Base-by-base conservation (phyloP, 2,888 invertebrate species). In the Hemithea aestivaria region DNA sequence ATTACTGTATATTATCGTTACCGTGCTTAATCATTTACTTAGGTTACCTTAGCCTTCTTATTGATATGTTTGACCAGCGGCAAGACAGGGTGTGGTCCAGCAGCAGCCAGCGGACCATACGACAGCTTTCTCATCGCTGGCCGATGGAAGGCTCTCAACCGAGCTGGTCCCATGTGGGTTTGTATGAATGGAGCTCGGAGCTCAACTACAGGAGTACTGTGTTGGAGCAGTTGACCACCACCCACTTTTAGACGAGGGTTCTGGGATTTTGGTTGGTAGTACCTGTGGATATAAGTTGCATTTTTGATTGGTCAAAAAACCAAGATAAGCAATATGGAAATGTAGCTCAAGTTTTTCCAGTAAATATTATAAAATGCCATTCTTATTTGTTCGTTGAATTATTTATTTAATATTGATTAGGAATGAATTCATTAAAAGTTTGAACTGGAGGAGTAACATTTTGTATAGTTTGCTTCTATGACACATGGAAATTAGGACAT, bases 201-300 rank as follows among this genome's bases (percentile, higher is more conserved):
- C 72, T 99, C 99, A 6, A 98, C 96, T 0, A 98, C 97, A 0
- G 99, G 99, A 0, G 97, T 99, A 22, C 99, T 98, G 82, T 99
- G 99, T 73, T 99, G 97, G 41, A 97, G 96, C 2, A 97, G 88
- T 74, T 95, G 96, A 0, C 95, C 96, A 1, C 96, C 96, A 6
- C 96, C 96, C 2, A 96, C 94, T 78, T 95, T 95, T 0, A 96
- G 88, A 12, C 95, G 90, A 8, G 94, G 84, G 6, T 94, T 92
- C 6, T 95, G 94, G 0, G 96, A 94, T 61, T 96, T 94, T 0
- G 98, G 94, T 83, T 94, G 93, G 73, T 99, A 99, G 74, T 90
- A 98, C 35, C 98, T 97, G 76, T 5, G 76, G 45, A 20, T 23
- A n/a, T n/a, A n/a, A n/a, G n/a, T n/a, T n/a, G n/a, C n/a, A n/a